Base-by-base conservation (phyloP, 2,113 vertebrate species). In the Sclerurus mexicanus region DNA sequence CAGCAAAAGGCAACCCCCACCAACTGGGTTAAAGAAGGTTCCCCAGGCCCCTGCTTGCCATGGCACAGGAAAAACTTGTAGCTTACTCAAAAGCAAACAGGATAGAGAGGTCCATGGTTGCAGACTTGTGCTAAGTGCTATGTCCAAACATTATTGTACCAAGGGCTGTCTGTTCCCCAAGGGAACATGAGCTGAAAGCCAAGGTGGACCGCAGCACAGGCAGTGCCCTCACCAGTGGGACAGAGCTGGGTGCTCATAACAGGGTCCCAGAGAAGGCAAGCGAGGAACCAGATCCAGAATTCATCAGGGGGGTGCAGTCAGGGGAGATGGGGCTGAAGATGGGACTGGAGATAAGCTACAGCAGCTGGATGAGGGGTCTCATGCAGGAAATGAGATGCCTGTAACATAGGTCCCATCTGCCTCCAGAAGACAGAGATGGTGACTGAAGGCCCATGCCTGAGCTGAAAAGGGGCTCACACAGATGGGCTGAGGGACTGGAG, bases 401-500 rank as follows among this genome's bases (percentile, higher is more conserved):
- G 25, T 20, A 47, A n/a, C 30, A 19, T 8, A 64, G 24, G 17
- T 30, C 14, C 2, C 1, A 25, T 16, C 37, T 69, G 8, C 15
- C 16, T 35, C 15, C 30, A 20, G 42, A 30, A 74, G 59, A 25
- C 22, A 30, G 19, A 44, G 9, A 16, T 47, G 28, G 12, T 22
- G 37, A 42, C 7, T 52, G 59, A 59, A 83, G 25, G 11, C 27
- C 25, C 13, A 59, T 1, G 4, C 7, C 44, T 59, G 35, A 55
- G 6, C 14, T 76, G 17, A 47, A 80, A 76, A 50, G 28, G 7
- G 16, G 12, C 18, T 59, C 25, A 74, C 24, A 27, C 18, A 64
- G 21, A 12, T 19, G 5, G 9, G 6, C 4, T n/a, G 46, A 56
- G 7, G 28, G 23, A 47, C 6, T 1, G 3, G 8, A 12, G 4